phyloP scores from a whole-genome alignment of 1,140 invertebrate species.

The Vanessa atalanta region DNA sequence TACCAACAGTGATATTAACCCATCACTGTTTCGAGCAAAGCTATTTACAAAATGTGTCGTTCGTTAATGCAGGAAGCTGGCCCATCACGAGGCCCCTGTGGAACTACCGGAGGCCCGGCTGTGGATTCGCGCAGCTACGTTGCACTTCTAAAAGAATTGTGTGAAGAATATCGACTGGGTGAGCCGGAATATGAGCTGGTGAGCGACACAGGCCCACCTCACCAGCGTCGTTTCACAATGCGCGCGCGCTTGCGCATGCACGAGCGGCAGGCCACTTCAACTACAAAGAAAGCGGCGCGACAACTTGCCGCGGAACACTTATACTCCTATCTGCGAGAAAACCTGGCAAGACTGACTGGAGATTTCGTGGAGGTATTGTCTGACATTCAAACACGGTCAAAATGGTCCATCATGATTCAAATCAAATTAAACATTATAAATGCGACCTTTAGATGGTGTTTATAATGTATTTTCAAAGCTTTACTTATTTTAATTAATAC shows the following conservation, averaged over 20 bases:
- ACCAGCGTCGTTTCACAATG: constrained; percentile 63
- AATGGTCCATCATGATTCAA: too few species aligned
- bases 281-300: constrained; percentile 66
- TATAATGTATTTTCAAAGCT: too few species aligned
- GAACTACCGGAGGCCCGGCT: constrained; percentile 7
- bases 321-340: constrained; percentile 64
- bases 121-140: constrained; percentile 54
- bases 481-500: too few species aligned
- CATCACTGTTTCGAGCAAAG: too few species aligned
- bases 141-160: constrained; percentile 64
- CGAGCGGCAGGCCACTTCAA: constrained; percentile 54
- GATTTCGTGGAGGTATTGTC: constrained; percentile 64
- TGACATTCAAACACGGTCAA: background rate
- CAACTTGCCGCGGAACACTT: constrained; percentile 66
- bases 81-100: background rate
- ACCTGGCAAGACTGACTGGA: constrained; percentile 53
- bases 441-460: too few species aligned
- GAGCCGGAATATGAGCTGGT: constrained; percentile 54
- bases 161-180: constrained; percentile 60
- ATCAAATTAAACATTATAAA: too few species aligned
- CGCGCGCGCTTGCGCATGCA: constrained; percentile 52
- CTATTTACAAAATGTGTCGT: background rate
- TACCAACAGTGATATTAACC: too few species aligned
- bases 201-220: constrained; percentile 68
- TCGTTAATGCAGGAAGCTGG: constrained; percentile 8